Conservation (phyloP, 2,797 vertebrate species). For the Poliocrania exsul region DNA sequence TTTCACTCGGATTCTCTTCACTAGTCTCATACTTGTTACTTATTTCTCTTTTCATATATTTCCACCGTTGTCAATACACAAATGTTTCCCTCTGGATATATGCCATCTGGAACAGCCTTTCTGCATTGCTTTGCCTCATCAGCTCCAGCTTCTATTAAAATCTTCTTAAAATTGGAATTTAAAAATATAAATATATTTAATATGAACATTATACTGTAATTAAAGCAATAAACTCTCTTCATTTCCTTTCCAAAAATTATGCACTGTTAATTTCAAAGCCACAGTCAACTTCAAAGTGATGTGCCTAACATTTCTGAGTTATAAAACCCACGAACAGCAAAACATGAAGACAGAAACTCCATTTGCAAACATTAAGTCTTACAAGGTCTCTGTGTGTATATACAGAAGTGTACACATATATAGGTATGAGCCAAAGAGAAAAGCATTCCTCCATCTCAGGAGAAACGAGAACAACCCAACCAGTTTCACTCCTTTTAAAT, state of each 20-base stretch:
- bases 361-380: neutral
- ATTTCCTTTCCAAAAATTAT: neutral
- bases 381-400: neutral
- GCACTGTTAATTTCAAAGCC: neutral
- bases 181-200: conserved; percentile 62
- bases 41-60: conserved; percentile 44
- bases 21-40: neutral
- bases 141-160: conserved; percentile 59
- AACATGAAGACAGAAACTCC: neutral
- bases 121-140: conserved; percentile 61
- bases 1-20: conserved; percentile 53
- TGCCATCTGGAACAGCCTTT: conserved; percentile 61
- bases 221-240: neutral
- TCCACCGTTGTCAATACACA: conserved; percentile 14
- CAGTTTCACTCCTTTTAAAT: neutral
- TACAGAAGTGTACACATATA: accelerated
- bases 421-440: neutral
- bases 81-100: conserved; percentile 61
- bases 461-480: neutral
- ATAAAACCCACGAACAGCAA: neutral
- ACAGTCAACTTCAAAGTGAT: neutral
- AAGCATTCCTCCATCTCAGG: neutral
- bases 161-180: conserved; percentile 38
- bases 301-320: neutral
- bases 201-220: conserved; percentile 38